A percentile compares a stretch with the other conserved stretches of the same genome.
Evolutionary conservation across 2,888 invertebrate genomes (phyloP).

Genomic region (Monoplex corrugatus): DNA sequence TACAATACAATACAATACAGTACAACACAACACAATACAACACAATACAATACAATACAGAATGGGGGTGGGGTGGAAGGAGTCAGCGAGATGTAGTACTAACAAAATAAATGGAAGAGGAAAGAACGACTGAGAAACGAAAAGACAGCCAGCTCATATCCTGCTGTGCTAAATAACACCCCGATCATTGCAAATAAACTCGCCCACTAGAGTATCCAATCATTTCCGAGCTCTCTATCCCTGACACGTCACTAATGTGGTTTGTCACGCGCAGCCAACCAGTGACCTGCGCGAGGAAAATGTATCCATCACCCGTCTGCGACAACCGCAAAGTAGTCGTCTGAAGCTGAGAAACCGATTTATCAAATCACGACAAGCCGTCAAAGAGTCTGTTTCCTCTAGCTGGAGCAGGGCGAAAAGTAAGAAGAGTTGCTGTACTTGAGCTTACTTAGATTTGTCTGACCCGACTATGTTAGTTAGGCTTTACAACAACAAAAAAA

Average conservation of each 20-base stretch:
- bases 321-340: constrained; percentile 45
- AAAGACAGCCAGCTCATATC: background rate
- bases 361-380: constrained; percentile 46
- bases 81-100: background rate
- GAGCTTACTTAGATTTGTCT: constrained; percentile 4
- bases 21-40: background rate
- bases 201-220: constrained; percentile 15
- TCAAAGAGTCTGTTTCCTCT: constrained; percentile 42
- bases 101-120: background rate
- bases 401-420: background rate
- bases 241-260: constrained; percentile 44
- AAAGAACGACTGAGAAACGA: background rate
- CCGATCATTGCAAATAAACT: constrained; percentile 29
- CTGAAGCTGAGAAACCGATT: constrained; percentile 38
- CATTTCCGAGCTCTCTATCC: background rate
- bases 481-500: no score
- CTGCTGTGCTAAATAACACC: background rate
- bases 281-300: constrained; percentile 27
- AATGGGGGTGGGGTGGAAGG: no score
- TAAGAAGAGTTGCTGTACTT: background rate
- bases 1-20: background rate
- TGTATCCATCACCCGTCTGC: constrained; percentile 34
- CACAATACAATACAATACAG: background rate
- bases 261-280: constrained; percentile 41
- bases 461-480: background rate